These are phyloP conservation scores for Dissostichus mawsoni DNA, from an alignment of 2,113 vertebrate species.

Conservation along the genomic window DNA sequence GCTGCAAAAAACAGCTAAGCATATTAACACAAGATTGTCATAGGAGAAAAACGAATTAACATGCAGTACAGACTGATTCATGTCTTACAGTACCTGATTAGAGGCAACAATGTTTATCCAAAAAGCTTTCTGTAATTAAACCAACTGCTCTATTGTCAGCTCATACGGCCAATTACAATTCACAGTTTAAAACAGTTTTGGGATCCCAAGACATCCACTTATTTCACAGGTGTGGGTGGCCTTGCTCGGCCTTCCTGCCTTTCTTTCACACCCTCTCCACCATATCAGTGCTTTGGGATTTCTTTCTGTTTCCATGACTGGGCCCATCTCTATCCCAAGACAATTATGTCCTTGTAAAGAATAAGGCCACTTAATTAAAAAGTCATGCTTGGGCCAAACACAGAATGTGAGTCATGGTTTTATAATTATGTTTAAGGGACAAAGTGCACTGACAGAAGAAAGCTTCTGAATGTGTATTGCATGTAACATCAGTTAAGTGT, in stretches of 20 bases:
- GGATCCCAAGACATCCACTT: slow-evolving; percentile 33
- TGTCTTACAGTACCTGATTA: slow-evolving; percentile 41
- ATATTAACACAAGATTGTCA: slow-evolving; percentile 18
- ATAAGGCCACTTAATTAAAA: slow-evolving; percentile 45
- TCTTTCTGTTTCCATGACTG: slow-evolving; percentile 53
- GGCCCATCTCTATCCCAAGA: slow-evolving; percentile 55
- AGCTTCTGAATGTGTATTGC: background rate
- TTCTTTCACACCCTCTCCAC: slow-evolving; percentile 20
- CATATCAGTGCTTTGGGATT: slow-evolving; percentile 44
- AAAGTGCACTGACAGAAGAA: background rate
- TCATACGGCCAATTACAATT: background rate
- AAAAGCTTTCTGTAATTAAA: background rate
- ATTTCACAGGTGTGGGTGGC: slow-evolving; percentile 33
- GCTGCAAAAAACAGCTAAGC: slow-evolving; percentile 34
- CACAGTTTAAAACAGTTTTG: slow-evolving; percentile 18
- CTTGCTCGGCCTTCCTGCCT: slow-evolving; percentile 7
- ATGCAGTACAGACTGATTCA: slow-evolving; percentile 19
- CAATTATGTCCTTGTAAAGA: slow-evolving; percentile 40
- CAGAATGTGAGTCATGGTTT: slow-evolving; percentile 28
- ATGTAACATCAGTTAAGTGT: background rate
- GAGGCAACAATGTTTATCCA: slow-evolving; percentile 10
- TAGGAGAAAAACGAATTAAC: slow-evolving; percentile 26
- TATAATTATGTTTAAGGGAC: slow-evolving; percentile 15
- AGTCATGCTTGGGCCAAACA: slow-evolving; percentile 24
- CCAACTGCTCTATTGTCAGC: background rate